Percentiles rank a stretch among this genome's conserved stretches.
Conservation (phyloP, 2,113 vertebrate genomes). For the Rhagologus leucostigma region DNA sequence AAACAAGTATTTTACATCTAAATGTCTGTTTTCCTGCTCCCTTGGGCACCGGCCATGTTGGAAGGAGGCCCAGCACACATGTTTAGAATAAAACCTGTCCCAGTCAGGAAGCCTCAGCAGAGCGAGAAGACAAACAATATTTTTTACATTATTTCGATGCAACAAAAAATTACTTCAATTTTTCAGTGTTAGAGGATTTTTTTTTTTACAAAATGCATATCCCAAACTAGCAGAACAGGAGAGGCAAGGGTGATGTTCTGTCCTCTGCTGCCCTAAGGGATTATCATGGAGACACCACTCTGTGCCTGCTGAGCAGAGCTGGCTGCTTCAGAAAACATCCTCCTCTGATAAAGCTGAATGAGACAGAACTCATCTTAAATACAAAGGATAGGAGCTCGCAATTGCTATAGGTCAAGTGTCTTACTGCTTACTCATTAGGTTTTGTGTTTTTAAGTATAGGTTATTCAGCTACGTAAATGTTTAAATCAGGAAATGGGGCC, state of each 20-base stretch:
- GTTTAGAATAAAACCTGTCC: neutral
- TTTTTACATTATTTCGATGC: neutral
- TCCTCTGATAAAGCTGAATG: neutral
- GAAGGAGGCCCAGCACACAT: neutral
- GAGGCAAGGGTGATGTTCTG: neutral
- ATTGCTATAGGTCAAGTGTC: constrained; percentile 7
- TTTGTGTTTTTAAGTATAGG: constrained; percentile 7
- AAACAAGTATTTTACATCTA: neutral
- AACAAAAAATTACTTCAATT: neutral
- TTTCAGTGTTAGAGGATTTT: neutral
- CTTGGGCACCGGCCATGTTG: neutral
- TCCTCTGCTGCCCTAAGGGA: neutral
- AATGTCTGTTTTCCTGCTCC: neutral
- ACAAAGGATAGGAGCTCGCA: neutral
- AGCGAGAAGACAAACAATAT: neutral
- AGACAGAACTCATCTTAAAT: neutral
- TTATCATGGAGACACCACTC: neutral
- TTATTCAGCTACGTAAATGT: constrained; percentile 2
- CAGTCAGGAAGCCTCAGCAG: neutral
- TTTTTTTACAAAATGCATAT: neutral
- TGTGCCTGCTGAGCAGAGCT: neutral
- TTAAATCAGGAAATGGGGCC: constrained; percentile 8
- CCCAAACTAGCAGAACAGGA: neutral
- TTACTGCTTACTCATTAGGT: constrained; percentile 25
- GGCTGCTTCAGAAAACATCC: neutral